Evolutionary conservation across 2,888 invertebrate genomes (phyloP).

Genomic region (Cerceris rybyensis): DNA sequence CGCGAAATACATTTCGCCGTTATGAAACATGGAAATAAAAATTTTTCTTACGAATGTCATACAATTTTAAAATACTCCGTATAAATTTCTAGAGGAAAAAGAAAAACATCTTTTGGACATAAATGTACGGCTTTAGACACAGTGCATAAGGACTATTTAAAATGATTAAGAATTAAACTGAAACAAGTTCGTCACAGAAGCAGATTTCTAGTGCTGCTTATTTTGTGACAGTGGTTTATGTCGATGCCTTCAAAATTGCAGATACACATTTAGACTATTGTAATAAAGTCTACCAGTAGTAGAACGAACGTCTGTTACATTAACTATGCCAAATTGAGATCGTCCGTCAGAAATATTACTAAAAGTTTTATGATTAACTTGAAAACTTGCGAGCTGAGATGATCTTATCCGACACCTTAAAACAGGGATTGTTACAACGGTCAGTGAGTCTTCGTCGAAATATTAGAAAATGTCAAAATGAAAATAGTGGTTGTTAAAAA

Average conservation of each 20-base stretch:
- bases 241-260: constrained; percentile 60
- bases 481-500: constrained; percentile 47
- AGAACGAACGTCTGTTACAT: constrained; percentile 38
- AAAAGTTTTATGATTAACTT: constrained; percentile 35
- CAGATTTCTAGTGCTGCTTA: constrained; percentile 33
- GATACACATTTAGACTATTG: constrained; percentile 50
- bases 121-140: constrained; percentile 26
- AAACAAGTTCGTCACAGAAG: constrained; percentile 39
- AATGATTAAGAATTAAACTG: constrained; percentile 29
- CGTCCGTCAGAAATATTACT: constrained; percentile 37
- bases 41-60: constrained; percentile 42
- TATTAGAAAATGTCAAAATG: constrained; percentile 44
- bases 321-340: constrained; percentile 55
- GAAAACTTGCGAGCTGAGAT: constrained; percentile 38
- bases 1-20: constrained; percentile 24
- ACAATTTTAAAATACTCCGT: constrained; percentile 39
- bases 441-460: constrained; percentile 50
- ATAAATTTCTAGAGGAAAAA: constrained; percentile 32
- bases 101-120: constrained; percentile 28
- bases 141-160: constrained; percentile 36
- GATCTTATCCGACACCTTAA: constrained; percentile 41
- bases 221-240: constrained; percentile 47
- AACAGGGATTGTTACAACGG: constrained; percentile 30
- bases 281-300: constrained; percentile 49
- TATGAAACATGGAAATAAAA: constrained; percentile 36